Conservation (phyloP, 2,113 vertebrate genomes). For the Glareola pratincola region DNA sequence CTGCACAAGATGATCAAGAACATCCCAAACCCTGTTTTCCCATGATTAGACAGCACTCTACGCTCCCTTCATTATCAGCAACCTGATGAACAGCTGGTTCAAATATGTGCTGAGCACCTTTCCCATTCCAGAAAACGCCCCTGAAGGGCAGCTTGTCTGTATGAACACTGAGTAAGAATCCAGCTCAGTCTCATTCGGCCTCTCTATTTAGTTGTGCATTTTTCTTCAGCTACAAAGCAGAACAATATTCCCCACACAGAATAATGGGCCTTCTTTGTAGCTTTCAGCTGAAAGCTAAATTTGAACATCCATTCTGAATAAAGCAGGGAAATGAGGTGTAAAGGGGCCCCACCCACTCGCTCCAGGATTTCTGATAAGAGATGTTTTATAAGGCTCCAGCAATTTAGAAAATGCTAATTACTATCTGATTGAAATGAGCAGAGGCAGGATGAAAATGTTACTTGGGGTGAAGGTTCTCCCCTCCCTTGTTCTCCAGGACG, state of each 20-base stretch:
- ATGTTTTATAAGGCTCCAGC: not conserved
- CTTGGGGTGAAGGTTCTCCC: not conserved
- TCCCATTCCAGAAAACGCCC: not conserved
- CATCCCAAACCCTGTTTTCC: not conserved
- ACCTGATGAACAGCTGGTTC: not conserved
- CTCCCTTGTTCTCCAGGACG: not conserved
- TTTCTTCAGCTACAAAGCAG: conserved; percentile 7
- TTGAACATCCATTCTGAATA: conserved; percentile 22
- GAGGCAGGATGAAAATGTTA: conserved; percentile 3
- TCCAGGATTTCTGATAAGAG: conserved; percentile 12
- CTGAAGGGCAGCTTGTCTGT: not conserved
- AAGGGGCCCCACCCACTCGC: not conserved
- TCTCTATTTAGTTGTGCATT: not conserved
- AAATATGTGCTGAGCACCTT: not conserved
- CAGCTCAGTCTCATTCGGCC: not conserved
- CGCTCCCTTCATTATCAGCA: not conserved
- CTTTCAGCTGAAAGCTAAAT: conserved; percentile 21
- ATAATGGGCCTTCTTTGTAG: not conserved
- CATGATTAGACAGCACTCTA: not conserved
- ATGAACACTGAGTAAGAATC: not conserved
- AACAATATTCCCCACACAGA: not conserved
- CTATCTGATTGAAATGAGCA: conserved; percentile 6
- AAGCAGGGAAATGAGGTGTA: conserved; percentile 39
- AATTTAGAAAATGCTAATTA: conserved; percentile 51
- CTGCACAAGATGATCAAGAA: not conserved